Evolutionary conservation across 1,140 invertebrate species (phyloP).

Genomic region (Euwallacea fornicatus): DNA sequence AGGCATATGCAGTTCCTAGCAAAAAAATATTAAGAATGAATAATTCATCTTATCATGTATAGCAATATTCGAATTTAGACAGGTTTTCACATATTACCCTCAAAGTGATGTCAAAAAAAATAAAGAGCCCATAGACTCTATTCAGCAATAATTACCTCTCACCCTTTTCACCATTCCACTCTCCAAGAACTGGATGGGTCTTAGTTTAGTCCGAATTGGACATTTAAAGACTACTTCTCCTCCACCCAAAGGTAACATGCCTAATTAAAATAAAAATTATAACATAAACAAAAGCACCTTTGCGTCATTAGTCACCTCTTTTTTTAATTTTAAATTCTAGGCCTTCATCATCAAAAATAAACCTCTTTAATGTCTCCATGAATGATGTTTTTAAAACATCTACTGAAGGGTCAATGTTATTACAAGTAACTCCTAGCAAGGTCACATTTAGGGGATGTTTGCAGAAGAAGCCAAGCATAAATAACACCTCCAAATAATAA

Average conservation of each 20-base stretch:
- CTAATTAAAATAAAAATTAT: slow-evolving; percentile 45
- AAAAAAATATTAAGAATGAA: slow-evolving; percentile 1
- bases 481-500: slow-evolving; percentile 89
- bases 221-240: slow-evolving; percentile 89
- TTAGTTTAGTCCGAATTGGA: slow-evolving; percentile 67
- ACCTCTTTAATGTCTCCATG: slow-evolving; percentile 79
- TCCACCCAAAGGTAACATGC: slow-evolving; percentile 79
- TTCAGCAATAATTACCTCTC: slow-evolving; percentile 62
- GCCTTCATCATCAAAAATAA: slow-evolving; percentile 86
- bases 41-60: not conserved
- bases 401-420: slow-evolving; percentile 77
- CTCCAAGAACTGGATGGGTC: slow-evolving; percentile 67
- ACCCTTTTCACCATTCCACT: slow-evolving; percentile 94
- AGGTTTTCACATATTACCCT: not conserved
- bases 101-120: no score
- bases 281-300: slow-evolving; percentile 7
- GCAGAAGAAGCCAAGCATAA: slow-evolving; percentile 92
- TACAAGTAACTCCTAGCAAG: slow-evolving; percentile 89
- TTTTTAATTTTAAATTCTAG: slow-evolving; percentile 83
- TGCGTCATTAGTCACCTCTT: slow-evolving; percentile 63
- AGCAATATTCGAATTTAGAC: not conserved
- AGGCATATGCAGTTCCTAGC: slow-evolving; percentile 70
- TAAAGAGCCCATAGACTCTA: no score
- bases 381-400: slow-evolving; percentile 82
- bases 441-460: slow-evolving; percentile 84